Evolutionary conservation across 1,140 invertebrate genomes (phyloP), one percentile per base, ranked within the genome.

Genomic region (Trichomalopsis sarcophagae): DNA sequence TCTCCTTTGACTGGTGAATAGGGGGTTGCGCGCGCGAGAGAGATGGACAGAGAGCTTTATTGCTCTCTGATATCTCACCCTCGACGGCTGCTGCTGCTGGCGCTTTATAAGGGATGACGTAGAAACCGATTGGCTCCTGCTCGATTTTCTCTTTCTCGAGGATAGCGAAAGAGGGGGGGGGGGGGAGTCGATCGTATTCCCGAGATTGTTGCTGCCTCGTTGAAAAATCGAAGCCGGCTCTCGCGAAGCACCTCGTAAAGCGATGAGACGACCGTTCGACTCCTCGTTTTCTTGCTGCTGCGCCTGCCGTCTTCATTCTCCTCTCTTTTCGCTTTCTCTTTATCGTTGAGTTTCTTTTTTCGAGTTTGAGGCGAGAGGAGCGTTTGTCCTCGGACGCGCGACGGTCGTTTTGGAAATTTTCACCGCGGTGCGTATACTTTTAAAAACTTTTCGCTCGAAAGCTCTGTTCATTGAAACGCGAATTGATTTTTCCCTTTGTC

Each of bases 241-340:
- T 87, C 75, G 82, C 82, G 86, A 86, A 87, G 83, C 86, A 87
- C 86, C 82, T 87, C 83, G 79, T 87, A 87, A 87, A 87, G 68
- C 81, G 86, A 84, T 77, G 83, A 85, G 86, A 87, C 78, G 84
- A 68, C 79, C 75, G 82, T 84, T 84, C 85, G 69, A 76, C 77
- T 83, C 77, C 66, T 75, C 71, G 27, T 44, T 76, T 80, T 76
- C 62, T 75, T 62, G 55, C 17, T 50, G 33, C 33, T 13, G 11
- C 2, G n/a, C n/a, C n/a, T n/a, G n/a, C 40, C n/a, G 21, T 73
- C 27, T 23, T 71, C 69, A 33, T 23, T 21, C 33, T 10, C 76
- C 33, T n/a, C 3, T 44, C 66, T 62, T 71, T 62, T 47, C 10
- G 62, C 44, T 68, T 71, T 44, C 79, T 69, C 66, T 71, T 81